These are phyloP conservation scores for Metopia argyrocephala DNA, from an alignment of 2,888 invertebrate genomes.

Conservation along the genomic window DNA sequence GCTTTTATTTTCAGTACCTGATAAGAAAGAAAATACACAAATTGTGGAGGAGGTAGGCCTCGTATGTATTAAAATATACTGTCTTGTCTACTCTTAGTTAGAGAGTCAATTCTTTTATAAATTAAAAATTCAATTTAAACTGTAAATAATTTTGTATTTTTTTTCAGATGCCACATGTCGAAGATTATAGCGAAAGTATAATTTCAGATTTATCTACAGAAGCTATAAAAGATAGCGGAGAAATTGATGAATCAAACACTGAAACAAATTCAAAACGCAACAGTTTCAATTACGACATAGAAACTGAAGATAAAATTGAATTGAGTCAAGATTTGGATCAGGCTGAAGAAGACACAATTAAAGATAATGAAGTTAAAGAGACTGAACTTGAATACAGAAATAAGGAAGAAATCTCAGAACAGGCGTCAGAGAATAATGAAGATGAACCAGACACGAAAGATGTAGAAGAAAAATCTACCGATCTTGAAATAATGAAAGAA, in stretches of 20 bases:
- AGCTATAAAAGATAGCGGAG: conserved; percentile 67
- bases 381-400: neutral
- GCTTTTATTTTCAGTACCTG: conserved; percentile 1
- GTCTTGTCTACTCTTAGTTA: no score
- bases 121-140: neutral
- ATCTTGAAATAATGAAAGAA: no score
- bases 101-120: no score
- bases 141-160: neutral
- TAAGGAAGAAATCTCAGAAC: neutral
- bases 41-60: neutral
- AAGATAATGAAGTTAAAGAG: neutral
- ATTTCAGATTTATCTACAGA: conserved; percentile 67
- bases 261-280: conserved; percentile 21
- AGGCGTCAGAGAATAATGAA: neutral
- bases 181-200: conserved; percentile 66
- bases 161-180: neutral
- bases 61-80: no score
- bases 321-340: neutral
- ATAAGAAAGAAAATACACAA: neutral
- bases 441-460: neutral
- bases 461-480: neutral
- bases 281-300: conserved; percentile 6
- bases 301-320: conserved; percentile 11
- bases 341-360: neutral
- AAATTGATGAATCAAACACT: conserved; percentile 57